Evolutionary conservation across 2,113 vertebrate species (phyloP).

Genomic region (Sphaerodactylus townsendi): DNA sequence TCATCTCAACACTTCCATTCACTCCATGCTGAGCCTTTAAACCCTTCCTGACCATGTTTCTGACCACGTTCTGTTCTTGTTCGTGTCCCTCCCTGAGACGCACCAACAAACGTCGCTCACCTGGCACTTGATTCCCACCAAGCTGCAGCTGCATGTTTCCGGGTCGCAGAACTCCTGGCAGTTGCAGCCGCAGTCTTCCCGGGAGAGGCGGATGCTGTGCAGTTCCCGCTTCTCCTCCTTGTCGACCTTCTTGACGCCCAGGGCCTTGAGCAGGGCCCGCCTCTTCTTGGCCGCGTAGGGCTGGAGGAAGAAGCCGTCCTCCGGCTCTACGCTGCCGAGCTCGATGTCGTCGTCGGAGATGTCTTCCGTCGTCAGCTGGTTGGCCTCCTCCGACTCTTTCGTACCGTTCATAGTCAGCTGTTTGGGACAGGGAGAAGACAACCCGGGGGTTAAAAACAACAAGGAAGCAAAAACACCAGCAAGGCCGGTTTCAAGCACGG

Average conservation of each 20-base stretch:
- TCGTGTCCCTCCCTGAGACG: neutral
- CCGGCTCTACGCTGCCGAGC: slow-evolving; percentile 75
- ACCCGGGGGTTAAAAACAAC: neutral
- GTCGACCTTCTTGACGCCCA: slow-evolving; percentile 92
- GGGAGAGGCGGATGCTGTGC: slow-evolving; percentile 86
- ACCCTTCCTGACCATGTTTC: neutral
- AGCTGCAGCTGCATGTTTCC: slow-evolving; percentile 91
- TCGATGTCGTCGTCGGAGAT: slow-evolving; percentile 85
- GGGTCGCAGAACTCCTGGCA: slow-evolving; percentile 93
- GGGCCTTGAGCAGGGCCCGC: slow-evolving; percentile 84
- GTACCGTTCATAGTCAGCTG: slow-evolving; percentile 88
- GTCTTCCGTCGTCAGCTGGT: slow-evolving; percentile 86
- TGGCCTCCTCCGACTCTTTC: slow-evolving; percentile 83
- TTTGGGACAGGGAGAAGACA: neutral
- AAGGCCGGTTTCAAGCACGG: too few species aligned
- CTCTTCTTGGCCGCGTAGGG: slow-evolving; percentile 88
- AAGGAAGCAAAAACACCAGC: too few species aligned
- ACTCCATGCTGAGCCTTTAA: neutral
- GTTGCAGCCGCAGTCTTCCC: slow-evolving; percentile 92
- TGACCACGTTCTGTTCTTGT: neutral
- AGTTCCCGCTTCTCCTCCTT: slow-evolving; percentile 93
- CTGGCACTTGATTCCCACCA: slow-evolving; percentile 97
- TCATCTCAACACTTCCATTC: neutral
- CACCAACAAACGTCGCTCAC: slow-evolving; percentile 57
- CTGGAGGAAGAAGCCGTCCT: slow-evolving; percentile 87